These are phyloP conservation scores for Morinoia aosen DNA, from an alignment of 2,888 invertebrate genomes.

Conservation along the genomic window DNA sequence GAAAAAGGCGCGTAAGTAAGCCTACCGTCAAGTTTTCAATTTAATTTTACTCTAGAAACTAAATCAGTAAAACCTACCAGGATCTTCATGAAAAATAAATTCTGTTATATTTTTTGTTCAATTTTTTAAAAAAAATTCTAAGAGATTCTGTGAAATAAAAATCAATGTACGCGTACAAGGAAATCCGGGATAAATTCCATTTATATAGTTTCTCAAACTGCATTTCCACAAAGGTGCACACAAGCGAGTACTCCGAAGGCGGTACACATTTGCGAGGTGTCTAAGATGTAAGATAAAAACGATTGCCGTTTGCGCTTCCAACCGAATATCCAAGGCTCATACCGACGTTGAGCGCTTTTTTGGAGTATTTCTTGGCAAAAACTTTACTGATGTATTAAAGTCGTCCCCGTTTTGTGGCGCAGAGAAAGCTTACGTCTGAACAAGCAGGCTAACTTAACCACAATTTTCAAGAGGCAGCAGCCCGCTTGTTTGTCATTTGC, in stretches of 20 bases:
- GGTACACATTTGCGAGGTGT: neutral
- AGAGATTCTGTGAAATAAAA: too few relatives aligned
- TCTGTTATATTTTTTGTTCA: too few relatives aligned
- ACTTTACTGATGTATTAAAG: neutral
- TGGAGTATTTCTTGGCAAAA: neutral
- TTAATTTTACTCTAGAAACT: too few relatives aligned
- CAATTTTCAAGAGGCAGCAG: neutral
- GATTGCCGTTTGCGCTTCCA: neutral
- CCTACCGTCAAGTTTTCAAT: too few relatives aligned
- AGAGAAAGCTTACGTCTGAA: neutral
- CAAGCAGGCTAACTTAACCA: neutral
- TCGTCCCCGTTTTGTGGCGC: neutral
- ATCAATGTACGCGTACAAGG: neutral
- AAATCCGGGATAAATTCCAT: neutral
- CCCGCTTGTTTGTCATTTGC: neutral
- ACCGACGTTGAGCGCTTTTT: neutral
- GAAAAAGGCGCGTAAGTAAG: too few relatives aligned
- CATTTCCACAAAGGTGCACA: neutral
- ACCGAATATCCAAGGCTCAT: neutral
- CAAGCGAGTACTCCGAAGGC: neutral
- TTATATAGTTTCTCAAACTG: neutral
- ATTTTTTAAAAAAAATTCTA: too few relatives aligned
- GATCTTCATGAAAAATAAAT: too few relatives aligned
- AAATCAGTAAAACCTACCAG: too few relatives aligned
- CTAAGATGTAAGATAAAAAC: neutral